phyloP scores from a whole-genome alignment of 2,797 vertebrate species.

The Enteromius fasciolatus region DNA sequence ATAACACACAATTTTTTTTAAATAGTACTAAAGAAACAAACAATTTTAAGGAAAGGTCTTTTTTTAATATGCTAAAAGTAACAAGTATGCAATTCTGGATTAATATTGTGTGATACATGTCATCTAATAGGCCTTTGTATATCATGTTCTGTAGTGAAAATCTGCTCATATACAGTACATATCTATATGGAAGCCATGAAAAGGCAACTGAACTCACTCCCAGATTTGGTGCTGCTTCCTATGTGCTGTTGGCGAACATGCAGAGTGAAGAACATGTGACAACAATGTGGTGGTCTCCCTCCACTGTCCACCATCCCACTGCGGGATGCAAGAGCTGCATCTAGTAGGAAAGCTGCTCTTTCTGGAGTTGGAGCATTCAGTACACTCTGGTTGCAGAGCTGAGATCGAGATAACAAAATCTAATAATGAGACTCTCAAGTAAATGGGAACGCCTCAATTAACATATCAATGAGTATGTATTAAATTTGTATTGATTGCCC shows the following conservation, averaged over 20 bases:
- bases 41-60: not conserved
- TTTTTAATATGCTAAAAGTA: slow-evolving; percentile 1
- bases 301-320: slow-evolving; percentile 77
- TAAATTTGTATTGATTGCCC: slow-evolving; percentile 42
- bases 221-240: slow-evolving; percentile 90
- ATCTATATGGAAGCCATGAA: not conserved
- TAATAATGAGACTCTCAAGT: slow-evolving; percentile 38
- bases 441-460: slow-evolving; percentile 47
- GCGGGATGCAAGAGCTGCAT: slow-evolving; percentile 88
- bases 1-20: not conserved
- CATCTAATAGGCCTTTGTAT: slow-evolving; percentile 2
- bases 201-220: slow-evolving; percentile 67
- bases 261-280: slow-evolving; percentile 97
- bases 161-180: not conserved
- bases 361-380: slow-evolving; percentile 91
- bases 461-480: slow-evolving; percentile 42
- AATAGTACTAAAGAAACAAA: not conserved
- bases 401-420: slow-evolving; percentile 49
- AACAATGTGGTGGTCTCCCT: slow-evolving; percentile 82
- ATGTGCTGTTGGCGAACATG: slow-evolving; percentile 94
- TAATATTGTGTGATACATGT: not conserved
- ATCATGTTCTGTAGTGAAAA: not conserved
- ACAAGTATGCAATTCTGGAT: not conserved
- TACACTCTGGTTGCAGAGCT: slow-evolving; percentile 94
- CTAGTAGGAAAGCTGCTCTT: slow-evolving; percentile 93